These are phyloP conservation scores for Apodemia zela DNA, from an alignment of 2,888 invertebrate species.

Conservation along the genomic window DNA sequence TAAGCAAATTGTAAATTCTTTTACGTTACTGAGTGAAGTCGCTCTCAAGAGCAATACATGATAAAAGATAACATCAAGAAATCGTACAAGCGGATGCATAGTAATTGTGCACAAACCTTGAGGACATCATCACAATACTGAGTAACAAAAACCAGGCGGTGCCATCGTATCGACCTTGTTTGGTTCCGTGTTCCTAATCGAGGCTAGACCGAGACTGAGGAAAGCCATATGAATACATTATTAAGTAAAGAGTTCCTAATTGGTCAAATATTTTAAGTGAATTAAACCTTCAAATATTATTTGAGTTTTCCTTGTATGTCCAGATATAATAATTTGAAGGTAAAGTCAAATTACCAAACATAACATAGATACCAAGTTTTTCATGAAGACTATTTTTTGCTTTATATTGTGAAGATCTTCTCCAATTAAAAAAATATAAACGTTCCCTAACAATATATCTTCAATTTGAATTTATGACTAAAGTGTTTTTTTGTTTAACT, in stretches of 20 bases:
- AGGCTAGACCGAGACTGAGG: conserved; percentile 35
- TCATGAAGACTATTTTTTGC: too few species aligned
- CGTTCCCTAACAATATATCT: too few species aligned
- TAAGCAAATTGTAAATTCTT: neutral
- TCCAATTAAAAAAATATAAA: too few species aligned
- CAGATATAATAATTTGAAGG: too few species aligned
- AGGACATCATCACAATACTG: conserved; percentile 33
- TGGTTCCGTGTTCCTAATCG: conserved; percentile 58
- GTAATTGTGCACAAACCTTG: conserved; percentile 32
- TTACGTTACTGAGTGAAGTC: neutral
- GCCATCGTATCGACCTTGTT: conserved; percentile 56
- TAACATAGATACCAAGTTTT: too few species aligned
- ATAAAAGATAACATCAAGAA: conserved; percentile 1
- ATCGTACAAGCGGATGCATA: conserved; percentile 27
- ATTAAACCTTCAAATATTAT: neutral
- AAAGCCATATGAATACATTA: conserved; percentile 22
- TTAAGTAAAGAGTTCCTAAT: neutral
- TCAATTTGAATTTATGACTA: too few species aligned
- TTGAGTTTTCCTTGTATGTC: too few species aligned
- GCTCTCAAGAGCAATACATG: neutral
- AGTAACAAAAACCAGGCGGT: conserved; percentile 47
- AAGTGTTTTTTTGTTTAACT: too few species aligned
- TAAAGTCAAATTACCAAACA: too few species aligned
- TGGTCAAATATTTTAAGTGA: neutral
- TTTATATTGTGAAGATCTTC: too few species aligned